phyloP scores from a whole-genome alignment of 2,113 vertebrate genomes.

The Astur gentilis region DNA sequence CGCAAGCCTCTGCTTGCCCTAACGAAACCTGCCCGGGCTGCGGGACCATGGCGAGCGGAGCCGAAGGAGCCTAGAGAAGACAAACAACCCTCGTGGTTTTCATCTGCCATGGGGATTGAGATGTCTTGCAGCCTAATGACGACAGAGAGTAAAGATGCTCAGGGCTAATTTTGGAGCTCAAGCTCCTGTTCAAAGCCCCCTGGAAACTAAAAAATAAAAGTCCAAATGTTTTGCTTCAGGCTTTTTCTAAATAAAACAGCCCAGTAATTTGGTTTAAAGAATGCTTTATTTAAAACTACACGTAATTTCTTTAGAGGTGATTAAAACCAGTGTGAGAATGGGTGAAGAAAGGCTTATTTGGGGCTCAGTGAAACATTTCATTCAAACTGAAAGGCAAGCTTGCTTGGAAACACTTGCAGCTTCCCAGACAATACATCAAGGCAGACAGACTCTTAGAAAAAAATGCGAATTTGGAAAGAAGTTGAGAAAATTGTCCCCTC shows the following conservation, averaged over 20 bases:
- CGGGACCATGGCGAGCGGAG: accelerated
- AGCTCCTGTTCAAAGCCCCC: neutral
- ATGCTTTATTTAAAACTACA: neutral
- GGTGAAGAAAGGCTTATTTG: neutral
- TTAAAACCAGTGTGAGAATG: neutral
- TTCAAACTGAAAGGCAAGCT: neutral
- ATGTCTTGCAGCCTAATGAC: neutral
- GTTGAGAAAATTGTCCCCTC: neutral
- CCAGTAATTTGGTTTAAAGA: neutral
- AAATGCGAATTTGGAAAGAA: neutral
- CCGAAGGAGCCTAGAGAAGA: neutral
- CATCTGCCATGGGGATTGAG: accelerated
- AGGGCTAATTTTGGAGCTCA: accelerated
- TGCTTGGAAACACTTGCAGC: neutral
- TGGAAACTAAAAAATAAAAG: neutral
- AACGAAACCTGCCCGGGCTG: neutral
- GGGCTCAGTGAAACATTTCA: neutral
- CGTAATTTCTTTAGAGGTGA: neutral
- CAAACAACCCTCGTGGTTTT: neutral
- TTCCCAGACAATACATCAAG: neutral
- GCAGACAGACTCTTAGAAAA: neutral
- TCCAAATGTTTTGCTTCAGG: neutral
- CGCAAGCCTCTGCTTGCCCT: neutral
- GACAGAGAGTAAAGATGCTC: neutral
- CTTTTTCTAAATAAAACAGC: neutral